Conservation (phyloP, 2,113 vertebrate species). For the Rhinichthys klamathensis region DNA sequence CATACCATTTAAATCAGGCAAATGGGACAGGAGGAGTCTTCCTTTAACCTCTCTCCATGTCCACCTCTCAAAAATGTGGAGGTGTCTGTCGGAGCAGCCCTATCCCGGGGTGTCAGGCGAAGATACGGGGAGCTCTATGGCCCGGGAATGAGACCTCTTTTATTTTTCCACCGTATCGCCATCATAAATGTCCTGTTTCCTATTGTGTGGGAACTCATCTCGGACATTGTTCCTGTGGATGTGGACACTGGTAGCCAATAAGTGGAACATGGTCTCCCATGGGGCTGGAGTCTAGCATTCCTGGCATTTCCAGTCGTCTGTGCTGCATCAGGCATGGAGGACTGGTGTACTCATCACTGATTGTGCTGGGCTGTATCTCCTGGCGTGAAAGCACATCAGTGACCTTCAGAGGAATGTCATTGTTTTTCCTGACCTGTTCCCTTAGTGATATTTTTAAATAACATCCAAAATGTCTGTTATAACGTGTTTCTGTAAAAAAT, state of each 20-base stretch:
- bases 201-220: conserved; percentile 80
- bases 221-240: conserved; percentile 74
- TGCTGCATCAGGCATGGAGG: conserved; percentile 68
- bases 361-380: conserved; percentile 66
- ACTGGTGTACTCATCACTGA: conserved; percentile 65
- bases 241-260: conserved; percentile 78
- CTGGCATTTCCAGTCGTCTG: conserved; percentile 79
- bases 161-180: conserved; percentile 64
- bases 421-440: conserved; percentile 61
- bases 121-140: conserved; percentile 57
- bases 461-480: conserved; percentile 5
- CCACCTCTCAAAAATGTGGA: conserved; percentile 66
- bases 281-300: conserved; percentile 82
- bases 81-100: conserved; percentile 60
- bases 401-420: conserved; percentile 74
- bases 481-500: background rate
- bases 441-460: conserved; percentile 29
- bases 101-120: conserved; percentile 62
- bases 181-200: conserved; percentile 82
- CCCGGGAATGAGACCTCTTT: conserved; percentile 66
- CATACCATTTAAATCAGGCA: conserved; percentile 75
- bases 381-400: conserved; percentile 61
- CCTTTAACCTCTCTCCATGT: conserved; percentile 62
- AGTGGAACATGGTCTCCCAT: conserved; percentile 82
- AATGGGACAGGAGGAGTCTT: conserved; percentile 70